These are phyloP conservation scores for Lithophane socia DNA, from an alignment of 2,888 invertebrate genomes.

Conservation along the genomic window DNA sequence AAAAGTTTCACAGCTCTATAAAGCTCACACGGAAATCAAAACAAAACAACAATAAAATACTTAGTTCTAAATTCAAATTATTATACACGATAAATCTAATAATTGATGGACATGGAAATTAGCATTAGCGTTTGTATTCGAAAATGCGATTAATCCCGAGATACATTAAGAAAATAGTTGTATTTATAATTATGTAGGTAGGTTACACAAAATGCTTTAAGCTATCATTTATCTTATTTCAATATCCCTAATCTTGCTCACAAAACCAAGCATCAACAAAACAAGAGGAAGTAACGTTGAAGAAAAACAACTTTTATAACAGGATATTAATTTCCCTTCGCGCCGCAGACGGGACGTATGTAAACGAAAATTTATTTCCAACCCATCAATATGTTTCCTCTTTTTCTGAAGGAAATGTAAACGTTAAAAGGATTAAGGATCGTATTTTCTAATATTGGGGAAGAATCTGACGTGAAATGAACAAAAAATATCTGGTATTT, in stretches of 20 bases:
- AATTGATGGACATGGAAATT: too few relatives aligned
- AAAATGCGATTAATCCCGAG: too few relatives aligned
- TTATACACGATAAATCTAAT: too few relatives aligned
- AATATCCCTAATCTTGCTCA: background rate
- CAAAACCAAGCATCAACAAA: background rate
- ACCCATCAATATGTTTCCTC: slow-evolving; percentile 75
- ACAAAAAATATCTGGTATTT: slow-evolving; percentile 5
- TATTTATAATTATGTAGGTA: background rate
- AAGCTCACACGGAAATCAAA: too few relatives aligned
- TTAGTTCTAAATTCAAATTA: too few relatives aligned
- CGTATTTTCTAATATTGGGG: slow-evolving; percentile 47
- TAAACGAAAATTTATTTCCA: slow-evolving; percentile 79
- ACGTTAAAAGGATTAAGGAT: slow-evolving; percentile 61
- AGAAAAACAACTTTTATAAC: slow-evolving; percentile 69
- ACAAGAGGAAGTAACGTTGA: slow-evolving; percentile 19
- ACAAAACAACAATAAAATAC: too few relatives aligned
- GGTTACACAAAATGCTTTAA: background rate
- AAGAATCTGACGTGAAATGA: slow-evolving; percentile 1
- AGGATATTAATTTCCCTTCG: slow-evolving; percentile 69
- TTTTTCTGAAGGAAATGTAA: slow-evolving; percentile 66
- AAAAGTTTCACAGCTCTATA: too few relatives aligned
- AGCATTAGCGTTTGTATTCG: too few relatives aligned
- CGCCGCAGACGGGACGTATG: slow-evolving; percentile 70
- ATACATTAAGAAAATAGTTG: too few relatives aligned
- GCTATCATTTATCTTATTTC: background rate